Conservation (phyloP, 1,140 invertebrate genomes). For the Bombus superbus region DNA sequence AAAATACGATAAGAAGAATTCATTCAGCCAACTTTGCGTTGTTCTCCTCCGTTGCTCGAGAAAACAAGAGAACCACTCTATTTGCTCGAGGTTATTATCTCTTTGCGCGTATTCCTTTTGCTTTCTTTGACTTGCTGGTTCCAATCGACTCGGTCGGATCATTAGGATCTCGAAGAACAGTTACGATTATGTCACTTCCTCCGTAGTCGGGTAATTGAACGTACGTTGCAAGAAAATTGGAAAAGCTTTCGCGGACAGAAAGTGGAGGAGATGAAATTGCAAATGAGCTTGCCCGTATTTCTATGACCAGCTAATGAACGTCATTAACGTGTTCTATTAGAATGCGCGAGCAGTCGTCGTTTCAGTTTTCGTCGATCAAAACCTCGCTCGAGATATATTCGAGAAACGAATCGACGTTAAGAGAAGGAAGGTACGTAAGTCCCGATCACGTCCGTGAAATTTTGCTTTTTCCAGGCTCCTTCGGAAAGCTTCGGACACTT, state of each 20-base stretch:
- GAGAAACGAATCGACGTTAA: background rate
- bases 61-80: background rate
- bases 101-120: background rate
- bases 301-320: background rate
- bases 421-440: background rate
- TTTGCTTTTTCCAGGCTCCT: background rate
- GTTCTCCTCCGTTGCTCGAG: background rate
- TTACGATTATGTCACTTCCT: background rate
- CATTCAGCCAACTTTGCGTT: background rate
- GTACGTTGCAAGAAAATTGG: background rate
- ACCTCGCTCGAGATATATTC: background rate
- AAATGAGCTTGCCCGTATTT: background rate
- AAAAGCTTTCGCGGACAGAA: background rate
- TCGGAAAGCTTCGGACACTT: background rate
- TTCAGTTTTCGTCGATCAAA: background rate
- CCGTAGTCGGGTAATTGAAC: background rate
- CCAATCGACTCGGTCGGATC: background rate
- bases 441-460: conserved; percentile 21
- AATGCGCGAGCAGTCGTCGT: background rate
- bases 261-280: background rate
- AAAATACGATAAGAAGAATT: background rate
- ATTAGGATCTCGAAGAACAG: background rate
- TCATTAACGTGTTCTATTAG: background rate
- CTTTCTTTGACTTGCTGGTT: background rate
- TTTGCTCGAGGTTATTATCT: background rate